Evolutionary conservation across 2,888 invertebrate genomes (phyloP), one percentile per base, ranked within the genome.

Genomic region (Laothoe populi): DNA sequence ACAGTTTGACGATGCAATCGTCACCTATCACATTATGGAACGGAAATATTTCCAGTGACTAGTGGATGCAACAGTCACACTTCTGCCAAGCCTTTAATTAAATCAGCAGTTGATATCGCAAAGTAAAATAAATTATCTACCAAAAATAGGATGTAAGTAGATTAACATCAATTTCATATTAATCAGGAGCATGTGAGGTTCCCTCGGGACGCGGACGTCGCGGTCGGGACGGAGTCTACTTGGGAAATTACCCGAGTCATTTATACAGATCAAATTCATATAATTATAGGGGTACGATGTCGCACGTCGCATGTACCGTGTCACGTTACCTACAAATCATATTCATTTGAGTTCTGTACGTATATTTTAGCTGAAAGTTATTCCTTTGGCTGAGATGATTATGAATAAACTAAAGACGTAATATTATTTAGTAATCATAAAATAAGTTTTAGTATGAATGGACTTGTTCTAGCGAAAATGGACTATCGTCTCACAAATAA

Each of bases 131-230:
- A 35, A 10, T 35, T 35, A 53, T 31, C 8, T 31, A 53, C 19
- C 35, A 53, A 53, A 21, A 35, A 26, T 48, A 48, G 10, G 35
- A 53, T 35, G 53, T 53, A 53, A 53, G 53, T 53, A 35, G 31
- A 53, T 53, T 53, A 53, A 53, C 35, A 31, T 53, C 35, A 53
- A 53, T 35, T 53, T 53, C 19, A 53, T 53, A 53, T 53, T 53
- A 53, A 53, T 53, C 31, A 53, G 53, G 53, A 31, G 19, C 53
- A 31, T n/a, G 53, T 35, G 53, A 48, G n/a, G 24, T n/a, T 19
- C 31, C 35, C 53, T 0, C 19, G 53, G 53, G 53, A 35, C 53
- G 31, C 13, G 1, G 38, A 3, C n/a, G 10, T 38, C 38, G 38
- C 21, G 13, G 38, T 38, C 38, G 38, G 38, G 13, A 11, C 53